Evolutionary conservation across 2,888 invertebrate genomes (phyloP).

Genomic region (Yponomeuta evonymella): DNA sequence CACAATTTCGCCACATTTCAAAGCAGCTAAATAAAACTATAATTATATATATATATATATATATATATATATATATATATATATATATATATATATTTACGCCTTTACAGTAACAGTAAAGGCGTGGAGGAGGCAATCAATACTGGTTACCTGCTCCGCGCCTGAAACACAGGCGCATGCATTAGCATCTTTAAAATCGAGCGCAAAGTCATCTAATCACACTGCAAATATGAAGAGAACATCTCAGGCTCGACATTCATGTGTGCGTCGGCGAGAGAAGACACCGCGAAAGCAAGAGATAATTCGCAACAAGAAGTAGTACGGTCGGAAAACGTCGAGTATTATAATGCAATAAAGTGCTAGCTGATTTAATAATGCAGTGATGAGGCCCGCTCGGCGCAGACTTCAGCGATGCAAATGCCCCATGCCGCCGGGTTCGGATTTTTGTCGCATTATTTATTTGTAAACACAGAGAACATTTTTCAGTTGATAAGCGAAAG

Average conservation of each 20-base stretch:
- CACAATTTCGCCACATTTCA: no score
- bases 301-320: slow-evolving; percentile 25
- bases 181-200: no score
- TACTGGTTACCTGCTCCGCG: no score
- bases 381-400: slow-evolving; percentile 33
- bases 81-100: no score
- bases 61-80: no score
- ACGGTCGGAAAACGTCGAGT: slow-evolving; percentile 26
- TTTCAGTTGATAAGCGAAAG: not conserved
- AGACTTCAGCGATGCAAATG: slow-evolving; percentile 8
- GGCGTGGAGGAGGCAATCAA: no score
- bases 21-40: no score
- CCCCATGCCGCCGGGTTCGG: not conserved
- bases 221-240: not conserved
- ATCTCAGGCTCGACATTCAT: not conserved
- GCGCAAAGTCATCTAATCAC: no score
- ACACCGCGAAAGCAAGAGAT: slow-evolving; percentile 24
- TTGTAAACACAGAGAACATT: not conserved
- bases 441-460: slow-evolving; percentile 7
- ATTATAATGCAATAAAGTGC: slow-evolving; percentile 44
- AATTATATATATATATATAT: no score
- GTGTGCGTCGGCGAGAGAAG: slow-evolving; percentile 11
- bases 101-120: no score
- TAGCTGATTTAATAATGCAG: slow-evolving; percentile 50
- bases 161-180: no score